Base-by-base conservation (phyloP, 2,888 invertebrate genomes). In the Melanostoma mellinum region DNA sequence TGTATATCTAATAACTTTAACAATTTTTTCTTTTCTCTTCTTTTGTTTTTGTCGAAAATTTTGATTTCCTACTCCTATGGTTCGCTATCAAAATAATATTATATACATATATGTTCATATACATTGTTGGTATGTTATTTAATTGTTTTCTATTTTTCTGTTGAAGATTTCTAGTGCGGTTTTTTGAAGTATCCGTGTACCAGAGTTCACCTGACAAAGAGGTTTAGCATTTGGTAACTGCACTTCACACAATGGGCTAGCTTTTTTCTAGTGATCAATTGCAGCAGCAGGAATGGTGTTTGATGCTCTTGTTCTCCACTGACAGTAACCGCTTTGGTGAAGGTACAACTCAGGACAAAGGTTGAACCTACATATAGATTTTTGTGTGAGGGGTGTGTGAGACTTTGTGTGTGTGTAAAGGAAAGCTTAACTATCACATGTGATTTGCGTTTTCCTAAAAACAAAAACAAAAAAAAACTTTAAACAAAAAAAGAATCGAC, bases 341-440 rank as follows among this genome's bases (percentile, higher is more conserved):
- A 42, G 71, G 73, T 78, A 69, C 71, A 50, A 46, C 20, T 20
- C 50, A 56, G 73, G 58, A 78, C 72, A 72, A 46, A 71, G 71
- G 72, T 60, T 52, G 60, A 77, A 71, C 56, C 63, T 73, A 73
- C 67, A 73, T 55, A 46, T 78, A 20, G 1, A 20, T 20, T 20
- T 20, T 20, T 20, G 20, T 20, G 20, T 20, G 20, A 20, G 20
- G 20, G 20, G 20, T 20, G 20, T 20, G 20, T 0, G 20, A 20
- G 20, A 20, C 20, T 20, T 20, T 20, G 20, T 20, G 20, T 20
- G 20, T 69, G 74, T 74, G 78, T 74, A 79, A 84, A 79, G 84
- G 74, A 84, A 84, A 84, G 84, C 84, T 79, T 79, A 84, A 75
- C 71, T 84, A 84, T 84, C 84, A 84, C 84, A 84, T 84, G 84